Conservation (phyloP, 2,797 vertebrate genomes). For the Rhinichthys osculus region DNA sequence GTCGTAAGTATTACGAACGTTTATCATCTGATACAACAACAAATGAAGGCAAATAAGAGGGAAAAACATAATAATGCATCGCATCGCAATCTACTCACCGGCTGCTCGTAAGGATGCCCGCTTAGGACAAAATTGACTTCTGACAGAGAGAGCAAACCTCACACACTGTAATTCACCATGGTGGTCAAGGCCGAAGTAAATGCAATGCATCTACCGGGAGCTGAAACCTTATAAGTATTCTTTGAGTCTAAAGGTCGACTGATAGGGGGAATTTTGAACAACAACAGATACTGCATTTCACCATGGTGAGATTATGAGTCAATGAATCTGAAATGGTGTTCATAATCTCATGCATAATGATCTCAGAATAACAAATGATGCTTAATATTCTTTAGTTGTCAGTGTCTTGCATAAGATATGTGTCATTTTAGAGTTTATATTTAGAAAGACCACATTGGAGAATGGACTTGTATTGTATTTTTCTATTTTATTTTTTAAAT, state of each 20-base stretch:
- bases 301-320: background rate
- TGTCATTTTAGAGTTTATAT: background rate
- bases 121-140: conserved; percentile 35
- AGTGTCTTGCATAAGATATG: background rate
- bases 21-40: background rate
- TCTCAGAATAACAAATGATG: background rate
- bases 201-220: background rate
- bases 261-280: background rate
- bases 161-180: background rate
- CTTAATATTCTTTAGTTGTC: background rate
- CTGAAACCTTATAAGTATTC: background rate
- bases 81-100: conserved; percentile 30
- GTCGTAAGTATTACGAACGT: background rate
- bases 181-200: background rate
- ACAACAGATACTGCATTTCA: background rate
- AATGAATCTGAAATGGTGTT: background rate
- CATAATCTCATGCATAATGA: background rate
- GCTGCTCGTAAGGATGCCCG: conserved; percentile 29
- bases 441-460: background rate
- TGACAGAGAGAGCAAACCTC: background rate
- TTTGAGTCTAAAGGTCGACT: conserved; percentile 32
- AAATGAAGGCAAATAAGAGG: background rate
- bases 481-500: background rate
- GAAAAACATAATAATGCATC: background rate
- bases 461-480: background rate